Base-by-base conservation (phyloP, 2,797 vertebrate species). In the Sparidentex hasta region DNA sequence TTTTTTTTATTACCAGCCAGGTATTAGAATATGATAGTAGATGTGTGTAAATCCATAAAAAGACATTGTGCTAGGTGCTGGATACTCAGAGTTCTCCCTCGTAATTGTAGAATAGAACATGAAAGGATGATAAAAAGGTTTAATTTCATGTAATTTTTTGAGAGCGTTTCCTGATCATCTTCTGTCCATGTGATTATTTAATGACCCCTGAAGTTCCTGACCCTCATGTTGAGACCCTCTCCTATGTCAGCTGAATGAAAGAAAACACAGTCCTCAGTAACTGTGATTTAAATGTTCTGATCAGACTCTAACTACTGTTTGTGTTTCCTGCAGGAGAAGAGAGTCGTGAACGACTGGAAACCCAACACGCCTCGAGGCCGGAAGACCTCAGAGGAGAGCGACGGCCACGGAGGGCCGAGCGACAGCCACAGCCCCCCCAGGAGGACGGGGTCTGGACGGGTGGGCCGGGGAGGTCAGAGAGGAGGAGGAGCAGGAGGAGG, bases 341-440 rank as follows among this genome's bases (percentile, higher is more conserved):
- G 93, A 57, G 84, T 95, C 0, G 90, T 96, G 20, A 96, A 95
- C 4, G 95, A 96, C 68, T 91, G 93, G 87, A 97, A 94, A 86
- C 23, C 81, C 0, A 69, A 58, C 27, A 25, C 73, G 0, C 90
- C 88, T 44, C 91, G 87, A 0, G 89, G 81, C 21, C 83, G 89
- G 9, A 88, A 72, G 76, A 81, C 65, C 0, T 86, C 91, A 1
- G 95, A 95, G 64, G 94, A 92, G 6, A 86, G 82, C 1, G 91
- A 94, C 0, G 25, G 58, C 5, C 71, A 55, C 72, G 27, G 91
- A 81, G 77, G 89, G 61, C 67, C 6, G 5, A 46, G 65, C 7
- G 80, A 78, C 41, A 71, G 29, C 29, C 82, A 68, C 75, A 95
- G 80, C 58, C 90, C 94, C 0, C 69, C 84, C 11, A 93, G 92